Conservation (phyloP, 2,888 invertebrate species). For the Caenorhabditis imperialis region DNA sequence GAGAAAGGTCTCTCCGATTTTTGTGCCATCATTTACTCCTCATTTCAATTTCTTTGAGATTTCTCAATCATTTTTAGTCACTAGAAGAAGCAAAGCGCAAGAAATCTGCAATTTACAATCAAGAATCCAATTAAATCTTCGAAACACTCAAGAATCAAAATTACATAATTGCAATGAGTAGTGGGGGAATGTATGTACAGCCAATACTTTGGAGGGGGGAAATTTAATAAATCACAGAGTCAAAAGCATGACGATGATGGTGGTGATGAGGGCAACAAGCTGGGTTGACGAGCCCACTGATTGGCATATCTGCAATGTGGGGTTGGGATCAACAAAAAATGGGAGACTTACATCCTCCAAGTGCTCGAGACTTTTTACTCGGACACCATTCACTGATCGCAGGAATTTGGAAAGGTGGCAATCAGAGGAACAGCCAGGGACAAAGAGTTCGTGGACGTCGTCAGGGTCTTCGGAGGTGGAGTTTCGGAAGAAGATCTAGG, state of each 20-base stretch:
- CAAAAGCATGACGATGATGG: constrained; percentile 28
- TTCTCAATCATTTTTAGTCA: constrained; percentile 20
- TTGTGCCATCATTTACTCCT: constrained; percentile 50
- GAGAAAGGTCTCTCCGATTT: constrained; percentile 30
- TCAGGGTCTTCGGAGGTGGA: constrained; percentile 49
- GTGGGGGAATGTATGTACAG: constrained; percentile 34
- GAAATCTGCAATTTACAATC: constrained; percentile 7
- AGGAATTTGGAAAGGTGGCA: constrained; percentile 50
- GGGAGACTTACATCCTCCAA: constrained; percentile 39
- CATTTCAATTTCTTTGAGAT: constrained; percentile 45
- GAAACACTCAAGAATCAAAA: constrained; percentile 27
- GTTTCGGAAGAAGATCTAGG: constrained; percentile 52
- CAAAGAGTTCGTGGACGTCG: constrained; percentile 44
- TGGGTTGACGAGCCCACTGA: constrained; percentile 37
- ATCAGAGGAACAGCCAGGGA: constrained; percentile 42
- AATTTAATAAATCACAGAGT: constrained; percentile 39
- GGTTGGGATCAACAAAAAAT: not conserved
- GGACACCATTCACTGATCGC: constrained; percentile 30
- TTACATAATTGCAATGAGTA: constrained; percentile 45
- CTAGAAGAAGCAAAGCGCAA: not conserved
- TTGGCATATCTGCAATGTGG: constrained; percentile 40
- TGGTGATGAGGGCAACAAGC: constrained; percentile 16
- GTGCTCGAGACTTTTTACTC: constrained; percentile 44
- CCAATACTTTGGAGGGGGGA: no score
- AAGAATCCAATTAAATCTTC: not conserved